These are phyloP conservation scores for Anoura caudifer DNA, from an alignment of 2,113 vertebrate species.

Conservation along the genomic window DNA sequence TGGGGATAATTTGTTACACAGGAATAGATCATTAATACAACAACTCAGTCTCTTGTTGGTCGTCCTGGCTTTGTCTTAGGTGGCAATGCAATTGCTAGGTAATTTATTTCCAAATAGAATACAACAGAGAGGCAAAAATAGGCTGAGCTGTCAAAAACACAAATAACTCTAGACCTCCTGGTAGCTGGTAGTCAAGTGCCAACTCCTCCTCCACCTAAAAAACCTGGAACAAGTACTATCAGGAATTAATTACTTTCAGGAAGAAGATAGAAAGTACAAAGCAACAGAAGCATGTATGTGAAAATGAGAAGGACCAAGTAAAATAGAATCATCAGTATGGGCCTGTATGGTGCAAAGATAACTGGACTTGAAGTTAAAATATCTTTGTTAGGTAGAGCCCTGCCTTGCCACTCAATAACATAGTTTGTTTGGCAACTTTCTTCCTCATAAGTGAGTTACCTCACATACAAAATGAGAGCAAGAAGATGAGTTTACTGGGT, in stretches of 20 bases:
- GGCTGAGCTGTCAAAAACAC: background rate
- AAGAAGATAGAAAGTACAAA: background rate
- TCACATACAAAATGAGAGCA: background rate
- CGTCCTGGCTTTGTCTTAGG: background rate
- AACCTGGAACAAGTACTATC: background rate
- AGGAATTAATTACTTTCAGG: background rate
- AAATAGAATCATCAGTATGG: background rate
- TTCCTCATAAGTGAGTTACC: background rate
- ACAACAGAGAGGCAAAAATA: background rate
- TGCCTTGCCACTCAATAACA: background rate
- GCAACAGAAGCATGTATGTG: background rate
- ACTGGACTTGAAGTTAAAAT: background rate
- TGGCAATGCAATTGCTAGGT: background rate
- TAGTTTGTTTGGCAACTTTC: background rate
- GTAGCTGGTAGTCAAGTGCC: background rate
- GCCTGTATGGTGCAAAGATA: background rate
- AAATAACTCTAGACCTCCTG: background rate
- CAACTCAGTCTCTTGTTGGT: background rate
- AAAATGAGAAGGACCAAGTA: background rate
- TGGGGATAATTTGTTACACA: background rate
- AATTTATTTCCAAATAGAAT: background rate
- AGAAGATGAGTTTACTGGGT: background rate
- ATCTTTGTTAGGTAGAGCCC: background rate
- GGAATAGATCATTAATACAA: background rate
- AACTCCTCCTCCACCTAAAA: background rate